phyloP scores from a whole-genome alignment of 1,140 invertebrate species.

The Hestina assimilis region DNA sequence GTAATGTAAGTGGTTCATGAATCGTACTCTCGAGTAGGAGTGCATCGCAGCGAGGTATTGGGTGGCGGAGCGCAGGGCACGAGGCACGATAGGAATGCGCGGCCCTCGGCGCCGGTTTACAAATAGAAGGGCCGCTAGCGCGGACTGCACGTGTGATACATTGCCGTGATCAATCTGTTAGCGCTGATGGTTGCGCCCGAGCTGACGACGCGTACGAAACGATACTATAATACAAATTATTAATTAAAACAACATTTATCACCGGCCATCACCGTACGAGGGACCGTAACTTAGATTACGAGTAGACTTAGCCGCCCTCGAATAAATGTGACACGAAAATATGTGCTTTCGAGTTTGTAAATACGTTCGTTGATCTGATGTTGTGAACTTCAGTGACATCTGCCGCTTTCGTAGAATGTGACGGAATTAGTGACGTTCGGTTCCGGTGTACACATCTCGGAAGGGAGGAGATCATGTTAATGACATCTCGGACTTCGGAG shows the following conservation, averaged over 20 bases:
- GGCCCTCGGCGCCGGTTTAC: conserved; percentile 75
- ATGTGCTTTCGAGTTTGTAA: too few species aligned
- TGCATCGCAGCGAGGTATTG: conserved; percentile 34
- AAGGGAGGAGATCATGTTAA: conserved; percentile 49
- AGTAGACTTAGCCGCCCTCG: too few species aligned
- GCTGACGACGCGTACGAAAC: conserved; percentile 35
- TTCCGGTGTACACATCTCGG: conserved; percentile 16
- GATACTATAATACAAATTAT: conserved; percentile 38
- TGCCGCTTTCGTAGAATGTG: neutral
- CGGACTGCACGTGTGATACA: conserved; percentile 71
- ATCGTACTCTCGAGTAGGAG: conserved; percentile 24
- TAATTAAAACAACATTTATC: conserved; percentile 35
- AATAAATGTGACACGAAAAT: neutral
- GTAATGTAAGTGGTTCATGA: conserved; percentile 43
- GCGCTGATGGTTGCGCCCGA: conserved; percentile 55
- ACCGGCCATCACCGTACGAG: neutral
- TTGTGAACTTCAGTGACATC: conserved; percentile 11
- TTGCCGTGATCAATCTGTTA: conserved; percentile 68
- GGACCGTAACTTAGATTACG: neutral
- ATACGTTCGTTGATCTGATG: neutral
- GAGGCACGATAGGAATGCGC: conserved; percentile 70
- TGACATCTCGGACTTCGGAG: conserved; percentile 60
- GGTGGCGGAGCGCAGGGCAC: conserved; percentile 53
- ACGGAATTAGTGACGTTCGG: conserved; percentile 10
- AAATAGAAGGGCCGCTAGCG: conserved; percentile 74